A percentile compares a stretch with the other conserved stretches of the same genome.
phyloP scores from a whole-genome alignment of 30 jellyfish, hydroid and myxozoan genomes.

The Pseudorhiza aurosa region DNA sequence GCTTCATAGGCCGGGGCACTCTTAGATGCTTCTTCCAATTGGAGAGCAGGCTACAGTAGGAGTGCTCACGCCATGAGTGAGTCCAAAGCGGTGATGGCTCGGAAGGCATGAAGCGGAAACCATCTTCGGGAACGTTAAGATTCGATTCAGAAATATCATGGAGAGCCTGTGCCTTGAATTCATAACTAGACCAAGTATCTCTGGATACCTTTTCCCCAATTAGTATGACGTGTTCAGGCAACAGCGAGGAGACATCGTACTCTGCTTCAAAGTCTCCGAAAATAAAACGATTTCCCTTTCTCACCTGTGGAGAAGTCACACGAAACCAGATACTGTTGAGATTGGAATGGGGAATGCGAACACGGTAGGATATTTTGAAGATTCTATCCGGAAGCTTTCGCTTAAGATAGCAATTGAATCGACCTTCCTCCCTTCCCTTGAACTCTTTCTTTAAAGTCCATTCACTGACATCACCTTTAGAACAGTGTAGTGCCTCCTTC shows the following conservation, averaged over 20 bases:
- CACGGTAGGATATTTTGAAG: conserved; percentile 25
- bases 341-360: background rate
- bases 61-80: conserved; percentile 8
- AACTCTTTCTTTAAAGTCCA: conserved; percentile 1
- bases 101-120: conserved; percentile 14
- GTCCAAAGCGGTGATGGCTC: background rate
- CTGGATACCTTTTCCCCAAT: background rate
- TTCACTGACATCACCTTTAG: conserved; percentile 46
- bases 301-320: conserved; percentile 7
- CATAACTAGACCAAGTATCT: background rate
- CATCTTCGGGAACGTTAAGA: background rate
- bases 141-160: background rate
- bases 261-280: conserved; percentile 13
- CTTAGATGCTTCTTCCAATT: conserved; percentile 7
- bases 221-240: background rate
- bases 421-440: no score
- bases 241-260: background rate
- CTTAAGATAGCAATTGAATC: conserved; percentile 48
- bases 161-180: background rate
- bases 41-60: conserved; percentile 20
- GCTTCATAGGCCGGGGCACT: background rate
- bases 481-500: background rate
- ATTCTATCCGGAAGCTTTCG: conserved; percentile 16
- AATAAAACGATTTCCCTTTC: background rate
- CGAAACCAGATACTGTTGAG: conserved; percentile 21